A percentile compares a stretch with the other conserved stretches of the same genome.
Conservation (phyloP, 2,888 invertebrate genomes). For the Eutolmus rufibarbis region DNA sequence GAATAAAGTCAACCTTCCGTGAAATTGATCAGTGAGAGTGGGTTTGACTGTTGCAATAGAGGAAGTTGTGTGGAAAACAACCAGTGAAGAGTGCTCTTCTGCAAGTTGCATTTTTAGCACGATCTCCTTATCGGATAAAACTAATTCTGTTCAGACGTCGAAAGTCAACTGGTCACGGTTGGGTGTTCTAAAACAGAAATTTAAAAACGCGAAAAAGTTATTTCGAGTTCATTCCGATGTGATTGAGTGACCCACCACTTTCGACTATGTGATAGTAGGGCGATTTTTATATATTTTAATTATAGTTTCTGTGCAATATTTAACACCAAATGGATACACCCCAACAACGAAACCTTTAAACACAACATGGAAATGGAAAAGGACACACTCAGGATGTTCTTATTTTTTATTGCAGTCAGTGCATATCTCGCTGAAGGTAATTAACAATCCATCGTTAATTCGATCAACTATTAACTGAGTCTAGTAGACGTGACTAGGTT, state of each 20-base stretch:
- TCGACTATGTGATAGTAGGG: not conserved
- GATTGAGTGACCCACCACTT: not conserved
- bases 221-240: not conserved
- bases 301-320: not conserved
- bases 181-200: constrained; percentile 18
- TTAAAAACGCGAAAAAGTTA: not conserved
- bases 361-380: not conserved
- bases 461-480: not conserved
- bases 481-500: not conserved
- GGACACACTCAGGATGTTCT: not conserved
- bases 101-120: not conserved
- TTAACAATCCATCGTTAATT: not conserved
- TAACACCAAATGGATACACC: constrained; percentile 2
- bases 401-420: not conserved
- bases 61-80: not conserved
- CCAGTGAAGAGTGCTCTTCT: not conserved
- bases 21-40: constrained; percentile 41
- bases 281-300: not conserved
- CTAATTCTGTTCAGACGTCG: not conserved
- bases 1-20: constrained; percentile 5
- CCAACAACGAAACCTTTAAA: not conserved
- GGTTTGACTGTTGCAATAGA: constrained; percentile 8
- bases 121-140: not conserved
- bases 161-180: not conserved
- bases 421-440: not conserved